Conservation (phyloP, 2,888 invertebrate species). For the Clanis bilineata region DNA sequence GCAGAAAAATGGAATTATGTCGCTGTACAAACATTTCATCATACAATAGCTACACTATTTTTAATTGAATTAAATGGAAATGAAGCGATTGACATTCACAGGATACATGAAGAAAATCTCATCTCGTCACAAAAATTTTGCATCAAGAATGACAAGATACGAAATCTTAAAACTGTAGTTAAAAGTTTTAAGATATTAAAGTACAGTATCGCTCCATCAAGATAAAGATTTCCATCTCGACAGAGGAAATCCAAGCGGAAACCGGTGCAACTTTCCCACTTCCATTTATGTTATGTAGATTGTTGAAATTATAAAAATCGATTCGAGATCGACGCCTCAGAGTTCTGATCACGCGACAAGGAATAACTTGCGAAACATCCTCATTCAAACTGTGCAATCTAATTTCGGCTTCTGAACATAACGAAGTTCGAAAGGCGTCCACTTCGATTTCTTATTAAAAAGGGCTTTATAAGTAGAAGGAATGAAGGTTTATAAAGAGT, state of each 20-base stretch:
- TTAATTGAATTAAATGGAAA: no score
- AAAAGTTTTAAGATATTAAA: no score
- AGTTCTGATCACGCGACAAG: conserved; percentile 30
- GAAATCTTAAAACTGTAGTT: no score
- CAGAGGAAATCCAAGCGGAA: neutral
- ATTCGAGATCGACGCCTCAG: conserved; percentile 31
- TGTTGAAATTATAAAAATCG: conserved; percentile 32
- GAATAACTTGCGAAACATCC: conserved; percentile 33
- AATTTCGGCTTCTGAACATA: conserved; percentile 33
- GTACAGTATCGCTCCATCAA: neutral
- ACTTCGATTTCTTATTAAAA: conserved; percentile 12
- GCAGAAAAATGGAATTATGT: neutral
- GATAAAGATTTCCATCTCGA: neutral
- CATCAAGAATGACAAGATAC: no score
- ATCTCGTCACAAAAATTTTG: no score
- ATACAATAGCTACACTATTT: no score
- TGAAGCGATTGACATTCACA: no score
- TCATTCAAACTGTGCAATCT: conserved; percentile 37
- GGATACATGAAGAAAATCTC: no score
- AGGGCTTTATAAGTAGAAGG: neutral
- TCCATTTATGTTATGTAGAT: conserved; percentile 2
- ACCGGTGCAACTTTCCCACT: conserved; percentile 9
- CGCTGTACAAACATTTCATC: no score
- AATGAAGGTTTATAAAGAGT: neutral
- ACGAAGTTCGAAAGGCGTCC: conserved; percentile 29